These are phyloP conservation scores for Sus scrofa DNA, from an alignment of 2,113 vertebrate species.

Conservation along the genomic window DNA sequence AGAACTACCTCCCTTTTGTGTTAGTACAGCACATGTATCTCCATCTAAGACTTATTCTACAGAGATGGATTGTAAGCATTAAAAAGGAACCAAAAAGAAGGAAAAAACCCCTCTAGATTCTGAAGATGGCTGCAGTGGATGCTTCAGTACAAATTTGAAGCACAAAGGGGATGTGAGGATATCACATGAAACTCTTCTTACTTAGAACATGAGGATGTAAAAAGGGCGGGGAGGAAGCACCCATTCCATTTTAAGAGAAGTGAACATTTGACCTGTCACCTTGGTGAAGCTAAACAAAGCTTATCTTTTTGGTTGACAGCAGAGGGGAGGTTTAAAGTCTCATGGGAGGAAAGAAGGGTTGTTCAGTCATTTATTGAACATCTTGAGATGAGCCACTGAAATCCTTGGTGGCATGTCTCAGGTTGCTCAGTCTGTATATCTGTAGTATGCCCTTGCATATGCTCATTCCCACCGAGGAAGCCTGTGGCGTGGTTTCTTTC, in stretches of 20 bases:
- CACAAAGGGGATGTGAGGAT: not conserved
- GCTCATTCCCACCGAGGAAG: not conserved
- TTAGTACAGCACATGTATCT: not conserved
- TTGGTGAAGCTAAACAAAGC: not conserved
- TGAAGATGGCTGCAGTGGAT: not conserved
- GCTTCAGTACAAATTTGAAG: not conserved
- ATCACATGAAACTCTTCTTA: not conserved
- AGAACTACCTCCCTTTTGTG: not conserved
- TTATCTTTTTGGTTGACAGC: not conserved
- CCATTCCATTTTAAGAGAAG: not conserved
- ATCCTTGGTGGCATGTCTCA: not conserved
- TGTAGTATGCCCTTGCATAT: not conserved
- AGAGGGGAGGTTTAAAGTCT: not conserved
- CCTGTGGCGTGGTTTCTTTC: not conserved
- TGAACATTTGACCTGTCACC: not conserved
- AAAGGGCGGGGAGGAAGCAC: not conserved
- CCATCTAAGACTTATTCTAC: not conserved
- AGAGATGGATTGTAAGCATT: not conserved
- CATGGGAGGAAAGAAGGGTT: not conserved
- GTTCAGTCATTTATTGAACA: not conserved
- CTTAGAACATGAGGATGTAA: slow-evolving; percentile 2
- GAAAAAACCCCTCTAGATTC: not conserved
- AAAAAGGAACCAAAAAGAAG: not conserved
- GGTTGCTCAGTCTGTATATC: not conserved
- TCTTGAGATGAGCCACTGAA: not conserved